Base-by-base conservation (phyloP, 2,888 invertebrate genomes). In the Periphyllus acericola region DNA sequence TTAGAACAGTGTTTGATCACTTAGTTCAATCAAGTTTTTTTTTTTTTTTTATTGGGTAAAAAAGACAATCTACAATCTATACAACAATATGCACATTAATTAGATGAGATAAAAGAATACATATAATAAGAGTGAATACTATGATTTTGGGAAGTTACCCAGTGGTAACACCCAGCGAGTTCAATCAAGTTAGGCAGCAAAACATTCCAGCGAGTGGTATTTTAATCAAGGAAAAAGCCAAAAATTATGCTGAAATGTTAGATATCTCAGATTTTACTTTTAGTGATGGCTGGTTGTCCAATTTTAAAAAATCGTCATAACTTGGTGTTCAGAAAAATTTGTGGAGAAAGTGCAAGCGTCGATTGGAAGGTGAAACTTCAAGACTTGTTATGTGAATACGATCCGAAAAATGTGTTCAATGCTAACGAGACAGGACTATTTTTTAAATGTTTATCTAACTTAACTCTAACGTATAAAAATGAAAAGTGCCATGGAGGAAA, bases 401-500 rank as follows among this genome's bases (percentile, higher is more conserved):
- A 90, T 89, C 89, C 89, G n/a, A 86, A 90, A 55, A 89, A 90
- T 85, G 89, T 91, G 84, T 91, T 90, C 85, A 91, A 91, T 86
- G 90, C 90, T 17, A 90, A 91, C 85, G 90, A 91, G 89, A 90
- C 90, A 36, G 90, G 90, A 21, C 83, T 91, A 17, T 90, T 90
- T 89, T 90, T 88, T 83, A 90, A 90, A 88, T 89, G 89, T 86
- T 85, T 90, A 17, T 90, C 90, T 14, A 90, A 91, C 89, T 90
- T 90, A 90, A 90, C 90, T 1, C 78, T 90, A n/a, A 89, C 89
- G 66, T 90, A 90, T 76, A 90, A 90, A 90, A 88, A 90, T 40
- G 90, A 91, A 89, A 74, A 91, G 87, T 91, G 91, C 87, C 89
- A 89, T 36, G 91, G 91, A 55, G 36, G 91, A 71, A 75, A 91